Evolutionary conservation across 2,797 vertebrate species (phyloP).

Genomic region (Tympanoctomys barrerae): DNA sequence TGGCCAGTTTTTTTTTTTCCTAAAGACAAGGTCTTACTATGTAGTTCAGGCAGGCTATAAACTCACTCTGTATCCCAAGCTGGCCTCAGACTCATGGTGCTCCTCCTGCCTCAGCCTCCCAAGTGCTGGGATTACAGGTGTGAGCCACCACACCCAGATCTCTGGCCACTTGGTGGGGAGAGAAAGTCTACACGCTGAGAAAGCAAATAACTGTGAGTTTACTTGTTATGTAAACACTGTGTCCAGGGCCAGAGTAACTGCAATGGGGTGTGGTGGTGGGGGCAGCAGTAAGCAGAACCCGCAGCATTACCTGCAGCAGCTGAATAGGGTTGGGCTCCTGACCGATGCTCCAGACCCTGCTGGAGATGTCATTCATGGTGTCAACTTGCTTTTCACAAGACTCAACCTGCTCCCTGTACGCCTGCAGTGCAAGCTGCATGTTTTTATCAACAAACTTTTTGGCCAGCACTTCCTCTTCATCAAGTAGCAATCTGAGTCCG

Average conservation of each 20-base stretch:
- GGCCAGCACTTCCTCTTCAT: conserved; percentile 86
- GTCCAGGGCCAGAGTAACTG: neutral
- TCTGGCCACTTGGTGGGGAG: neutral
- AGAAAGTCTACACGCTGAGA: neutral
- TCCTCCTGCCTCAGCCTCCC: neutral
- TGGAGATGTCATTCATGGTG: conserved; percentile 76
- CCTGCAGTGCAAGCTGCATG: conserved; percentile 80
- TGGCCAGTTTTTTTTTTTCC: neutral
- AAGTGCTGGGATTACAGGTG: neutral
- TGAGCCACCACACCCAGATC: neutral
- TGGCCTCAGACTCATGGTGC: neutral
- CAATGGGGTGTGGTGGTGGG: neutral
- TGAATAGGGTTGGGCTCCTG: conserved; percentile 79
- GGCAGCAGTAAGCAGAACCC: neutral
- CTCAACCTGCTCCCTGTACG: conserved; percentile 77
- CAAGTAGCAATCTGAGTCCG: conserved; percentile 86
- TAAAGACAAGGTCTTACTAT: neutral
- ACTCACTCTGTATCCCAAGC: neutral
- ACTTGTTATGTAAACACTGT: neutral
- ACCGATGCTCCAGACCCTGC: conserved; percentile 75
- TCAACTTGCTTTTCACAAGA: conserved; percentile 78
- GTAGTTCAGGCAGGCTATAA: neutral
- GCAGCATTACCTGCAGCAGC: conserved; percentile 86
- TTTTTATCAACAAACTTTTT: conserved; percentile 87
- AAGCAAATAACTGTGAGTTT: neutral